phyloP scores from a whole-genome alignment of 2,888 invertebrate species.

The Drosophila stalkeri region DNA sequence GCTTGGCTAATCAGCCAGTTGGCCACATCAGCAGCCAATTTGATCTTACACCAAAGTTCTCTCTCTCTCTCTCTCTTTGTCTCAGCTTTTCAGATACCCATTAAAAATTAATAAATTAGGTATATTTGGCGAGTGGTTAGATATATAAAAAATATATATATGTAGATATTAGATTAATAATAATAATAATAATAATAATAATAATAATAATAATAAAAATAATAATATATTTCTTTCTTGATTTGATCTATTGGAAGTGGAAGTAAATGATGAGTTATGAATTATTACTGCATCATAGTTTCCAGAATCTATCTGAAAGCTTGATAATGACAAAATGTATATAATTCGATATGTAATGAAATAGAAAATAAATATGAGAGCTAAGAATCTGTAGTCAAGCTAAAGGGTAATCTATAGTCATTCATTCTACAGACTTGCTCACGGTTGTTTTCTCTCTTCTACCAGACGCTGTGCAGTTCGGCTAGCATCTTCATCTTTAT shows the following conservation, averaged over 20 bases:
- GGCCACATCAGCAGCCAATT: conserved; percentile 54
- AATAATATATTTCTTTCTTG: too few relatives aligned
- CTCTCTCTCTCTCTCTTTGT: conserved; percentile 1
- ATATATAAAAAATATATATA: too few relatives aligned
- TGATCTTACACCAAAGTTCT: conserved; percentile 33
- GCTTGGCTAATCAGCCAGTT: conserved; percentile 36
- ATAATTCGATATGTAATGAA: neutral
- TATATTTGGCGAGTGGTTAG: neutral
- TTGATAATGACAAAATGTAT: too few relatives aligned
- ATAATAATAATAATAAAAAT: too few relatives aligned
- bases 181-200: too few relatives aligned
- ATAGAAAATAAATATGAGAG: neutral
- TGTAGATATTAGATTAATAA: neutral
- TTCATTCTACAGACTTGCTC: neutral
- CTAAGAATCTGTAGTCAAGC: too few relatives aligned
- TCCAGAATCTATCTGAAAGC: too few relatives aligned
- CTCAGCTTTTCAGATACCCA: neutral
- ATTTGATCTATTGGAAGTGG: too few relatives aligned
- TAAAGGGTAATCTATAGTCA: neutral
- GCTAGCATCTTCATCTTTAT: conserved; percentile 78
- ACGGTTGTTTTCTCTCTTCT: neutral
- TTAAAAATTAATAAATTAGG: neutral
- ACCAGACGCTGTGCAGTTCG: conserved; percentile 15
- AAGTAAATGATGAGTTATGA: too few relatives aligned
- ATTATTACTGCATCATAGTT: too few relatives aligned